These are phyloP conservation scores for Python bivittatus DNA, from an alignment of 2,113 vertebrate genomes.

Conservation along the genomic window DNA sequence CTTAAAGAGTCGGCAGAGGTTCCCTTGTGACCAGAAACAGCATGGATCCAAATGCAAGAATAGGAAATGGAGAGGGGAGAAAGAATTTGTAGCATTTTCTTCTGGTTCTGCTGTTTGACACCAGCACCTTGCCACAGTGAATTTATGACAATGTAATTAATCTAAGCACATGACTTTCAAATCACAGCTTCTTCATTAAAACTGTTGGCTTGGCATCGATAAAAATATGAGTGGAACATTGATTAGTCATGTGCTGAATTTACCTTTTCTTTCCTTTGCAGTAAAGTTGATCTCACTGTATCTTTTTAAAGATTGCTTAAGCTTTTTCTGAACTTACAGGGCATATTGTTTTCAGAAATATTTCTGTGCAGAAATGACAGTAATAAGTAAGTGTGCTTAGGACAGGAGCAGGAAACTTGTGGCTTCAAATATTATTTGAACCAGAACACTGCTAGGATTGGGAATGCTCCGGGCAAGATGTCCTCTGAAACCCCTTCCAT, in stretches of 20 bases:
- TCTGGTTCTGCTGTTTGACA: constrained; percentile 19
- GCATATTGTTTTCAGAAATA: constrained; percentile 7
- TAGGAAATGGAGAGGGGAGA: constrained; percentile 8
- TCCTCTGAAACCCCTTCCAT: neutral
- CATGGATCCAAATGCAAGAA: constrained; percentile 11
- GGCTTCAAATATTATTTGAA: neutral
- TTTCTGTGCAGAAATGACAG: fast-evolving
- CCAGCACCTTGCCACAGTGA: constrained; percentile 29
- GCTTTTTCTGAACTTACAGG: neutral
- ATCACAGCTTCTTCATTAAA: constrained; percentile 50
- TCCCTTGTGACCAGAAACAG: neutral
- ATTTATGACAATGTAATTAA: constrained; percentile 48
- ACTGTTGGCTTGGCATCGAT: constrained; percentile 44
- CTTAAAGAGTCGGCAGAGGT: fast-evolving
- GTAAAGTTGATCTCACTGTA: constrained; percentile 21
- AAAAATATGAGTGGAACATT: constrained; percentile 43
- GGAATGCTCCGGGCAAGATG: neutral
- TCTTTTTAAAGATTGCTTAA: constrained; percentile 12
- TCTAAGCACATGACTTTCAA: constrained; percentile 30
- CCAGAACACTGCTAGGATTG: neutral
- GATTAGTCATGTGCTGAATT: constrained; percentile 43
- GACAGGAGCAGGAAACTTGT: neutral
- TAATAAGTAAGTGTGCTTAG: neutral
- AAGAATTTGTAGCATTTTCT: constrained; percentile 1
- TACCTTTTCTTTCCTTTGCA: constrained; percentile 4